These are phyloP conservation scores for Thermophis baileyi DNA, from an alignment of 2,113 vertebrate genomes.

Conservation along the genomic window DNA sequence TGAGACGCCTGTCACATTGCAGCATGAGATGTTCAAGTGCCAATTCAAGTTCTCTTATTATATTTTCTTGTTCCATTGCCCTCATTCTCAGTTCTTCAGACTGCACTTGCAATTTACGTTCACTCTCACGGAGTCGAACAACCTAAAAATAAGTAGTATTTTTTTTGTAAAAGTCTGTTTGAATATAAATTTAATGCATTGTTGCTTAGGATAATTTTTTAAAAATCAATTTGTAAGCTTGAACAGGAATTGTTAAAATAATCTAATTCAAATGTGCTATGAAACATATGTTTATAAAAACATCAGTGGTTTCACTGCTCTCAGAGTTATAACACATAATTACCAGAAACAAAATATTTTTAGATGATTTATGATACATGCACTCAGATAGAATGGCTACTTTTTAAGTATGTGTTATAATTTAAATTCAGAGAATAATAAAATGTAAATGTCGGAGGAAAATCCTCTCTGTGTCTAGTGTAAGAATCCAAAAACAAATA, in stretches of 20 bases:
- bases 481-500: neutral
- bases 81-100: constrained; percentile 81
- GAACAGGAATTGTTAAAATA: neutral
- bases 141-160: constrained; percentile 70
- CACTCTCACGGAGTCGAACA: constrained; percentile 76
- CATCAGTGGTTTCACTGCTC: neutral
- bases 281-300: neutral
- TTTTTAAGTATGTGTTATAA: neutral
- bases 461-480: neutral
- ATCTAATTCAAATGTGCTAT: neutral
- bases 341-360: neutral
- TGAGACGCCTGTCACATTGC: constrained; percentile 79
- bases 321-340: neutral
- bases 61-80: constrained; percentile 66
- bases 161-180: neutral
- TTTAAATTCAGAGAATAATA: neutral
- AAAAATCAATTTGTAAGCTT: neutral
- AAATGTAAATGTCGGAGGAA: neutral
- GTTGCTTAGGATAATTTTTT: neutral
- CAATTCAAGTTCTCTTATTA: constrained; percentile 71
- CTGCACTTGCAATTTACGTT: constrained; percentile 71
- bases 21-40: constrained; percentile 75
- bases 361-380: neutral
- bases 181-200: neutral
- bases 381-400: neutral